Percentiles rank a stretch among this genome's conserved stretches.
Conservation (phyloP, 2,113 vertebrate genomes). For the Thryonomys swinderianus region DNA sequence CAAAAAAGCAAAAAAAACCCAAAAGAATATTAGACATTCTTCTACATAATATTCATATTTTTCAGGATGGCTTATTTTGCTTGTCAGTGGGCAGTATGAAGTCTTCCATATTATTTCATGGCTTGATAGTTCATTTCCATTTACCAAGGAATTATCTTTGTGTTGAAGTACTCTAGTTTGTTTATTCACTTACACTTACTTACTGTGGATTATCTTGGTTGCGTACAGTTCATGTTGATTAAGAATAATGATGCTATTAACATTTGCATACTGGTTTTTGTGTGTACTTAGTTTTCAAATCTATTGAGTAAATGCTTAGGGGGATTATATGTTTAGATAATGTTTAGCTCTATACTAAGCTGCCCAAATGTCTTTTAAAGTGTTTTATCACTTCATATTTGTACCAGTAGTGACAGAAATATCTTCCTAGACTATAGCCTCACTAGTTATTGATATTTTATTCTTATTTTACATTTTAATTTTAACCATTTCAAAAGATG, state of each 20-base stretch:
- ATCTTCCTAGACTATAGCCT: background rate
- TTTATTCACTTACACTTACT: background rate
- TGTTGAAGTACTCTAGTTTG: background rate
- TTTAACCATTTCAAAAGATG: background rate
- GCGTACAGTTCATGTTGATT: background rate
- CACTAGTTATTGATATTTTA: background rate
- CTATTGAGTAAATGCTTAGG: background rate
- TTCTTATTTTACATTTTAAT: background rate
- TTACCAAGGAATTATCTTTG: background rate
- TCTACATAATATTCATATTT: background rate
- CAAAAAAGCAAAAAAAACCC: too few relatives aligned
- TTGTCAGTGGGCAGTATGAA: background rate
- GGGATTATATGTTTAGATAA: background rate
- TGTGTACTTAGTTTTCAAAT: background rate
- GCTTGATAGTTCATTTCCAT: background rate
- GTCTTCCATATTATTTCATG: background rate
- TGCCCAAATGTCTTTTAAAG: background rate
- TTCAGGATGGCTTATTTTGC: background rate
- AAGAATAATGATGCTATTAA: background rate
- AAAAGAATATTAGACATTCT: background rate
- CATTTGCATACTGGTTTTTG: background rate
- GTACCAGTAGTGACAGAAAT: background rate
- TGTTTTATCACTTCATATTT: background rate
- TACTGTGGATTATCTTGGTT: background rate
- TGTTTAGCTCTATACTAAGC: background rate